Base-by-base conservation (phyloP, 2,888 invertebrate species). In the Notodonta ziczac region DNA sequence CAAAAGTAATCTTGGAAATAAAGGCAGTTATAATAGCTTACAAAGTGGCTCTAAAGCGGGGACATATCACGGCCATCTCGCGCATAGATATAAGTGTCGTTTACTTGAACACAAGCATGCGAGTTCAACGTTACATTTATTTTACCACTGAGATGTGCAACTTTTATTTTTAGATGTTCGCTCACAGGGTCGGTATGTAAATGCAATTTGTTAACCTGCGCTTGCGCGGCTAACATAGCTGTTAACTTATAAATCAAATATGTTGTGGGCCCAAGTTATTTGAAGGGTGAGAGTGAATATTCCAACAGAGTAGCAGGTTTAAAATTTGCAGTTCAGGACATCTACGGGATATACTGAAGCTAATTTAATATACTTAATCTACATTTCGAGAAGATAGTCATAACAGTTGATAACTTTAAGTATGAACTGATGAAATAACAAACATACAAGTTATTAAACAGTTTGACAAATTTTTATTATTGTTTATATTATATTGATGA, bases 141-240 rank as follows among this genome's bases (percentile, higher is more conserved):
- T 80, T 81, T 78, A 79, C 82, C 77, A 77, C 77, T 70, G 69
- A 64, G 71, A 73, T 74, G 66, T 82, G 82, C 86, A 82, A 82
- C 80, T 85, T 86, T 87, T 90, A 89, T 89, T 89, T 90, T 88
- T 88, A 89, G 88, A 83, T 78, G 80, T 78, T 78, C 74, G 71
- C 81, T 82, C 81, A 81, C 79, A 73, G 83, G 83, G 84, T 81
- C 74, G 81, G 82, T 87, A 88, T 88, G 89, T 87, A 86, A 89
- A 88, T 88, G 81, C 63, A 75, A 78, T 84, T 87, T 84, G 87
- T 86, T 86, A 85, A 81, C 79, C 70, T 78, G 80, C 70, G 71
- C 73, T 70, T 69, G 73, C 58, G 56, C 64, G 61, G 69, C 54
- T 63, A 62, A 62, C 63, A 59, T 58, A 65, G 65, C 63, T 67